Evolutionary conservation across 2,888 invertebrate genomes (phyloP), one percentile per base, ranked within the genome.

Genomic region (Dicycla oo): DNA sequence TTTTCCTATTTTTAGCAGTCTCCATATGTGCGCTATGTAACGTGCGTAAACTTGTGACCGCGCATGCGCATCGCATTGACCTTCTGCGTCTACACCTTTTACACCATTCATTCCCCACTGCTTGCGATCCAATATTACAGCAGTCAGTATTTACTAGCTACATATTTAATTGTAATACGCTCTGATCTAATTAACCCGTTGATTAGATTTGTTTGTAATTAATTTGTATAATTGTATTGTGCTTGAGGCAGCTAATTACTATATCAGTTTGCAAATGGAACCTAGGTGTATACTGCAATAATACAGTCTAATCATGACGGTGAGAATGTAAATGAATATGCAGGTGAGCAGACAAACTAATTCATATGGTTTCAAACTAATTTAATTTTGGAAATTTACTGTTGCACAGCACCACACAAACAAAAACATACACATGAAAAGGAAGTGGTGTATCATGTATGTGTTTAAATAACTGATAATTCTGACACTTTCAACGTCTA

Each of bases 161-260:
- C 71, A 84, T 84, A 84, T 84, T 84, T 81, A 78, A 84, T 86
- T 74, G 73, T 69, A 72, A 69, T 84, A 69, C 70, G 57, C 64
- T 58, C 75, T 75, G 68, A 86, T 81, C 75, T 74, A 84, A 86
- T 86, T 84, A 84, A 73, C 68, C 68, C 72, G 66, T 72, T 84
- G 84, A 85, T 83, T 83, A 86, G 84, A 83, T 81, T 77, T 78
- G 77, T 80, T 70, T 74, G 62, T 74, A 81, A 78, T 75, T 78
- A 81, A 75, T 81, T 73, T 70, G 63, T 68, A 61, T 80, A 67
- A 83, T 80, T 73, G 63, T 69, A 40, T 83, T 80, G 49, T 34
- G 56, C 62, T 49, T 34, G 54, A 11, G 51, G 51, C 34, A 20
- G 43, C 49, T 71, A 57, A 71, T 70, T 67, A 58, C 26, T 78